Evolutionary conservation across 2,797 vertebrate genomes (phyloP).

Genomic region (Gambelia wislizenii): DNA sequence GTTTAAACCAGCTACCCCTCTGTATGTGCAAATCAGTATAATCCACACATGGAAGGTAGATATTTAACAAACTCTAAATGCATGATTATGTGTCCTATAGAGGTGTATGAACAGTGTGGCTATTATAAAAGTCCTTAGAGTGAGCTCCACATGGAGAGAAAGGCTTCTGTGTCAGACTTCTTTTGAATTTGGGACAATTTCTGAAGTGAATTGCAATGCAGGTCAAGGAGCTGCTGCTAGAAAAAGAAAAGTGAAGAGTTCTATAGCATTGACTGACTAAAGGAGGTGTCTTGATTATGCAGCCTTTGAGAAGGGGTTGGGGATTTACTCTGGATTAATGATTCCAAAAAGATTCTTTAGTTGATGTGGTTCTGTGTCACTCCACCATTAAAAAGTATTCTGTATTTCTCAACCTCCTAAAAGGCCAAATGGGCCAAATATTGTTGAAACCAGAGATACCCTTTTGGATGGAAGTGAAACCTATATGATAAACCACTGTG

Average conservation of each 20-base stretch:
- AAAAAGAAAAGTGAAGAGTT: neutral
- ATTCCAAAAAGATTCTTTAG: neutral
- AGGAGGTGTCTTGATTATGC: too few relatives aligned
- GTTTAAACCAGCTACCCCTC: neutral
- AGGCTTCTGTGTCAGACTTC: neutral
- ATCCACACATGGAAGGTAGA: neutral
- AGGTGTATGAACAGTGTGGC: neutral
- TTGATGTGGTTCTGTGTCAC: too few relatives aligned
- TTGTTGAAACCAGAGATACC: neutral
- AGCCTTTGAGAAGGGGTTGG: neutral
- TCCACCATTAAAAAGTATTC: neutral
- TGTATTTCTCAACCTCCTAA: neutral
- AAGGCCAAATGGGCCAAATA: conserved; percentile 2
- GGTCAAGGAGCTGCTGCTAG: neutral
- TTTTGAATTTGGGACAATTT: neutral
- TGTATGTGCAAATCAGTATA: neutral
- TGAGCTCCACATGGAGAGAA: neutral
- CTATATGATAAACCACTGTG: conserved; percentile 23
- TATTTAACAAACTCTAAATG: neutral
- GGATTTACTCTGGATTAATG: neutral
- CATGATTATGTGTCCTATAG: neutral
- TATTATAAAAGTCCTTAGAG: neutral
- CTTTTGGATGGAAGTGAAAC: neutral
- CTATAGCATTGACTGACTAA: neutral
- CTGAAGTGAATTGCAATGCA: neutral